Base-by-base conservation (phyloP, 2,797 vertebrate genomes). In the Aphelocoma californica region DNA sequence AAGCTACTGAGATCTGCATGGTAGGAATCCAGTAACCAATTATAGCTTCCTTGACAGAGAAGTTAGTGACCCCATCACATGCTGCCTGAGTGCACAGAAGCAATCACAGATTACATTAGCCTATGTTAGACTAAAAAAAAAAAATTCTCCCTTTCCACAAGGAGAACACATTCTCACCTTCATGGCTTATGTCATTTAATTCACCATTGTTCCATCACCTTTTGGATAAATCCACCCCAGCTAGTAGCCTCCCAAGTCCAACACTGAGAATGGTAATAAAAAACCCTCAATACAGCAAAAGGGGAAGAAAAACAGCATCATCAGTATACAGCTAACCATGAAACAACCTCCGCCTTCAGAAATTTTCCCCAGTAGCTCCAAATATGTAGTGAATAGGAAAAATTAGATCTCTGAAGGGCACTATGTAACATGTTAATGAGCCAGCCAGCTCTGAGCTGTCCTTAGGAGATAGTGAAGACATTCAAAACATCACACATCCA, bases 1-100 rank as follows among this genome's bases (percentile, higher is more conserved):
- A 87, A 91, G 74, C 77, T 92, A 81, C 58, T 16, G 24, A 64
- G n/a, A 70, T 57, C 56, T 75, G 44, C 9, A 4, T 40, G 29
- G 64, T 61, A 73, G 54, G 34, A 92, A 31, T 60, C 65, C 62
- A 74, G 77, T 60, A 88, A 31, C 62, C 60, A 61, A 57, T 69
- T 58, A 70, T 5, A 93, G 51, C 78, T 86, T 50, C 67, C 81
- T 67, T 53, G 29, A 88, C 28, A 84, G 66, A 62, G 58, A 81
- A 94, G 62, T 70, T 73, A 53, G 58, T 58, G 48, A 73, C 44
- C 82, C 25, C 42, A 70, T 58, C 74, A 81, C 13, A 3, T 50
- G 64, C 45, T 86, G 64, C 48, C 67, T 67, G 44, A 89, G 26
- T 5, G 8, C 70, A n/a, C 44, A 87, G 74, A 73, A 90, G 54